Base-by-base conservation (phyloP, 2,113 vertebrate species). In the Charadrius vociferus region DNA sequence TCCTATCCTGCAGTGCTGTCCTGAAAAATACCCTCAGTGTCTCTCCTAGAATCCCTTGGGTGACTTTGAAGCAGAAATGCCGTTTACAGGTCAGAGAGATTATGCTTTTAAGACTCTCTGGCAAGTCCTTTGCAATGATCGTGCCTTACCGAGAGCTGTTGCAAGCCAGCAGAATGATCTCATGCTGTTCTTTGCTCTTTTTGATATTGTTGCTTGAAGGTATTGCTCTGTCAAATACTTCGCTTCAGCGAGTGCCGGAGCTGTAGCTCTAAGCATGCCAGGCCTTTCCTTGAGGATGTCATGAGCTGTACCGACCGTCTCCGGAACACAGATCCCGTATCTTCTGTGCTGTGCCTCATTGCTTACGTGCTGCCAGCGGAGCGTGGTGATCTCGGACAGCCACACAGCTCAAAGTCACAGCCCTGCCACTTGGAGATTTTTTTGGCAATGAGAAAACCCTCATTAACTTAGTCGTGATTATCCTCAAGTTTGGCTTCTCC, bases 261-360 rank as follows among this genome's bases (percentile, higher is more conserved):
- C 27, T 50, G 30, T 4, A 27, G 23, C 58, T 61, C 32, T 23
- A 6, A 52, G 45, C 17, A 2, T 21, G 37, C 36, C 43, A 58
- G 52, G 30, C 45, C 30, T 18, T 68, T 78, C 36, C 32, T 32
- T 7, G 32, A 14, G 39, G 55, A 15, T 53, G 62, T 62, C 43
- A 8, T 0, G 6, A 52, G 47, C 37, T 27, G 17, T 29, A 5
- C 45, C 1, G 5, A 32, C 27, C 12, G 3, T 34, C 62, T 53
- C 21, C 1, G 4, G 62, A 52, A 17, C 26, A 17, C 63, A 1
- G 39, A 14, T 29, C 32, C 63, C 21, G 5, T 24, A 3, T 20
- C 24, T 30, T 8, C 53, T 43, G 24, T 24, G 52, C 52, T 49
- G 41, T 10, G 24, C 19, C 13, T 13, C 8, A 4, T 18, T 32